A percentile compares a stretch with the other conserved stretches of the same genome.
These are phyloP conservation scores for Tor tambroides DNA, from an alignment of 2,113 vertebrate species.

Conservation along the genomic window DNA sequence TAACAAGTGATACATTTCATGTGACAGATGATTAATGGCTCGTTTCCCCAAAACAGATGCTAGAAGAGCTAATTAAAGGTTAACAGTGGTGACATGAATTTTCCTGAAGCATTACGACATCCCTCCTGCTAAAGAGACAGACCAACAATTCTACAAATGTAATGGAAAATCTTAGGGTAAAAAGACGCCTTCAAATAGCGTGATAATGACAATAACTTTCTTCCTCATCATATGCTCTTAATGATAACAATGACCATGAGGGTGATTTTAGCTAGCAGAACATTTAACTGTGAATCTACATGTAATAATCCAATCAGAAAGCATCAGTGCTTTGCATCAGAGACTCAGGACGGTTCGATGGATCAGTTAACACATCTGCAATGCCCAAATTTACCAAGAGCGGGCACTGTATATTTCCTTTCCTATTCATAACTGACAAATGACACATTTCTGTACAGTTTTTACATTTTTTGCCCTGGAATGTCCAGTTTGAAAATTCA, in stretches of 20 bases:
- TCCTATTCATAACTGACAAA: conserved; percentile 31
- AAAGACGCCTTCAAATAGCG: background rate
- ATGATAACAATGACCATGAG: background rate
- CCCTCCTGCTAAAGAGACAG: background rate
- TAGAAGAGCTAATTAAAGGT: conserved; percentile 53
- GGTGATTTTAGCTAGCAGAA: background rate
- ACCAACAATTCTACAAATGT: background rate
- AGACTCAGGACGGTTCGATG: conserved; percentile 24
- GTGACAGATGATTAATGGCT: conserved; percentile 47
- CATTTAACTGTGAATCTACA: conserved; percentile 2
- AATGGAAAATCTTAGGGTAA: background rate
- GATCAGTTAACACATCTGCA: conserved; percentile 7
- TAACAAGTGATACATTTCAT: conserved; percentile 40
- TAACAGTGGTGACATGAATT: background rate
- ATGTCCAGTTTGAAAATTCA: conserved; percentile 42
- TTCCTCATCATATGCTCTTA: background rate
- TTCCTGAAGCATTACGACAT: background rate
- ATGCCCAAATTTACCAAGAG: background rate
- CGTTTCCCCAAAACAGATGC: conserved; percentile 46
- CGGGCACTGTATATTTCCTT: background rate
- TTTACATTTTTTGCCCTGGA: conserved; percentile 46
- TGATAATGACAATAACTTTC: background rate
- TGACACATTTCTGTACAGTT: conserved; percentile 37
- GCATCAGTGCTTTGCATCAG: background rate
- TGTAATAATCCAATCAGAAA: conserved; percentile 17